Base-by-base conservation (phyloP, 2,797 vertebrate genomes). In the Eurystomus glaucurus region DNA sequence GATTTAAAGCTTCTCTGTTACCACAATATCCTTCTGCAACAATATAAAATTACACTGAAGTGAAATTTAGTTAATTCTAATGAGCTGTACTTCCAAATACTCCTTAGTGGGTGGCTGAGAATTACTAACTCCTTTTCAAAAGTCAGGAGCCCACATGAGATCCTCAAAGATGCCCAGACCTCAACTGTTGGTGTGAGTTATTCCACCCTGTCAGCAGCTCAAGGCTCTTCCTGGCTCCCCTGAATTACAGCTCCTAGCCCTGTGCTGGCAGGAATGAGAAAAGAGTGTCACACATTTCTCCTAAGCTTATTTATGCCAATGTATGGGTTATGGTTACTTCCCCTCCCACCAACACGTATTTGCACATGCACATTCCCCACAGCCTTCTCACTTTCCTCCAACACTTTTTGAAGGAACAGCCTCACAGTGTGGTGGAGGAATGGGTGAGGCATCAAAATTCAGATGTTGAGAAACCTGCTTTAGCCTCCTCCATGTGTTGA, bases 311-410 rank as follows among this genome's bases (percentile, higher is more conserved):
- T 64, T 86, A 78, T 88, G 43, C 26, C 90, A 78, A 88, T 57
- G 8, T 10, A 68, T 2, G 25, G 10, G 13, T 79, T 82, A 94
- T n/a, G 18, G 26, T 71, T 91, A 61, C 66, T 89, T 84, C 5
- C 25, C 14, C 41, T 78, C 15, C 14, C 21, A 22, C 14, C 9
- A 60, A 5, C 14, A 43, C 1, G 1, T n/a, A 61, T 69, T 72
- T 93, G 28, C 29, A 85, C 37, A 72, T 69, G 37, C n/a, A 69
- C 23, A 65, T 92, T 95, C 41, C 41, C 28, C 50, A 58, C 4
- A 16, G 45, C 60, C 45, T 93, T 90, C 61, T 84, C 72, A 75
- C 66, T 93, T 94, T 61, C 26, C 33, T 92, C 20, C 54, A 88
- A 68, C 58, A 72, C 10, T 75, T 62, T 60, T 6, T 81, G 76